Conservation (phyloP, 2,113 vertebrate genomes). For the Jacana jacana region DNA sequence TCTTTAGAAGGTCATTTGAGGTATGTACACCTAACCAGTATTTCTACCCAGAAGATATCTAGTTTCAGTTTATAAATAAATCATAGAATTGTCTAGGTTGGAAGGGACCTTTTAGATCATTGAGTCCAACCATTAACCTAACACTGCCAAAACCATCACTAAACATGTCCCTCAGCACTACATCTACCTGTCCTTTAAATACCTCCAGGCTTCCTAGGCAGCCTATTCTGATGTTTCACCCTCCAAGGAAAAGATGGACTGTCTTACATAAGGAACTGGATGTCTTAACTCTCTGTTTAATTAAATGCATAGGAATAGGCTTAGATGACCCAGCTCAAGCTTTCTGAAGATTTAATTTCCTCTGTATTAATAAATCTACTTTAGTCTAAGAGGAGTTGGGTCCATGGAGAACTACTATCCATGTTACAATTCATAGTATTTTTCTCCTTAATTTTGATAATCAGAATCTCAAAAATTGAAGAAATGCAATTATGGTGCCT, state of each 20-base stretch:
- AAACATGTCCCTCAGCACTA: background rate
- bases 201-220: background rate
- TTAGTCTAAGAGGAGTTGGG: background rate
- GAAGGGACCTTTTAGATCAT: background rate
- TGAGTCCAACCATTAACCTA: background rate
- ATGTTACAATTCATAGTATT: background rate
- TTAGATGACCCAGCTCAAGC: background rate
- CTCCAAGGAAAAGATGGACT: background rate
- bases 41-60: background rate
- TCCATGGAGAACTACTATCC: background rate
- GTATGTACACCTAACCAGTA: background rate
- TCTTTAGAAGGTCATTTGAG: background rate
- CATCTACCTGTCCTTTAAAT: background rate
- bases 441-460: background rate
- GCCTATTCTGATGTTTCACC: background rate
- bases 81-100: background rate
- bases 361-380: background rate
- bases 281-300: background rate
- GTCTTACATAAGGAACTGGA: background rate
- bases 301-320: background rate
- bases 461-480: background rate
- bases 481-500: background rate
- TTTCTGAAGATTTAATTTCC: background rate
- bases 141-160: background rate
- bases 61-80: background rate